Base-by-base conservation (phyloP, 2,888 invertebrate species). In the Acanthococcus lagerstroemiae region DNA sequence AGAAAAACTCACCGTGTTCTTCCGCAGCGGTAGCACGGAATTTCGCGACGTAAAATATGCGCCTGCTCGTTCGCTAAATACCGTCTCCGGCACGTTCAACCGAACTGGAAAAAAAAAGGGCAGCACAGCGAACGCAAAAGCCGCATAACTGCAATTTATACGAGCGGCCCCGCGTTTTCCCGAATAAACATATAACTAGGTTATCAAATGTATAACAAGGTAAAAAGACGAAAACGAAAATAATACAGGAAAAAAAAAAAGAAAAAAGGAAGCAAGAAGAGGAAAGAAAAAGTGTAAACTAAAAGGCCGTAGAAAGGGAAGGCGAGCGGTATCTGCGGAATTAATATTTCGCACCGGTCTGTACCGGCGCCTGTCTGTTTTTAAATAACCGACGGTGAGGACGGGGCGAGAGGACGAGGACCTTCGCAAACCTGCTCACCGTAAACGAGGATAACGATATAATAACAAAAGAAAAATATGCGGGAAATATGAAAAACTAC, bases 341-440 rank as follows among this genome's bases (percentile, higher is more conserved):
- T 45, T 60, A 60, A 60, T 50, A 60, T 60, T 60, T 60, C 50
- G 50, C 60, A 60, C 60, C 48, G 60, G 48, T 60, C 60, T 21
- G 60, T 60, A 27, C 60, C 48, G 60, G 48, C 60, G 60, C 60
- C 60, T 60, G 58, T 58, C 37, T 37, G 37, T 37, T 37, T 58
- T 58, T 58, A 58, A 58, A 58, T 58, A 58, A 44, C 25, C 58
- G 58, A 58, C 45, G 46, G 45, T 12, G 45, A 2, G n/a, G 37
- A 37, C 12, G 12, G 37, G 37, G n/a, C 37, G 12, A 37, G 37
- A n/a, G n/a, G n/a, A n/a, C n/a, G n/a, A n/a, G n/a, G n/a, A n/a
- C n/a, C n/a, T n/a, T 37, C n/a, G 37, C 37, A 37, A n/a, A 37
- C n/a, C 2, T 37, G 37, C n/a, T 37, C 37, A 37, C 37, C n/a